A percentile compares a stretch with the other conserved stretches of the same genome.
Conservation (phyloP, 1,140 invertebrate genomes). For the Aphidius gifuensis region DNA sequence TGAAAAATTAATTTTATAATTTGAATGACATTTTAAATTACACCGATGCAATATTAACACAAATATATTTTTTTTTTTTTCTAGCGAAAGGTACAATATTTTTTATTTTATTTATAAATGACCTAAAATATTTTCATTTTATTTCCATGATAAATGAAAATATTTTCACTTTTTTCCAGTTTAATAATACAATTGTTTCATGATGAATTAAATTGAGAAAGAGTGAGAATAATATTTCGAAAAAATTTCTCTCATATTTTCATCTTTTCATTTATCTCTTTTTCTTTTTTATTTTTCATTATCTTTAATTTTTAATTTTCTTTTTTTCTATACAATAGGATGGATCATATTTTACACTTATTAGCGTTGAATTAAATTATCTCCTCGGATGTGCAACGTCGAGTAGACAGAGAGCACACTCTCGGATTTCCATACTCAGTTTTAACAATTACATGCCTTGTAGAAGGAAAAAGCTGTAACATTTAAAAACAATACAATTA, state of each 20-base stretch:
- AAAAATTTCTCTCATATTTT: background rate
- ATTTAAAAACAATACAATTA: slow-evolving; percentile 7
- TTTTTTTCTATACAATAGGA: slow-evolving; percentile 25
- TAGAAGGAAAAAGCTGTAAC: slow-evolving; percentile 26
- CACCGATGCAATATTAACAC: too few species aligned
- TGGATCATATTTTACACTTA: slow-evolving; percentile 28
- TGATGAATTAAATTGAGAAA: too few species aligned
- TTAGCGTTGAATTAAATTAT: slow-evolving; percentile 25
- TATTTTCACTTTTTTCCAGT: too few species aligned
- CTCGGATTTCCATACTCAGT: slow-evolving; percentile 23
- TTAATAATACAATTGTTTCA: too few species aligned
- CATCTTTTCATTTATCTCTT: background rate
- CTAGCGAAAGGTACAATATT: too few species aligned
- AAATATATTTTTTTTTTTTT: too few species aligned
- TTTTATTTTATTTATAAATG: too few species aligned
- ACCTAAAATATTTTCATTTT: too few species aligned
- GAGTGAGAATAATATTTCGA: too few species aligned
- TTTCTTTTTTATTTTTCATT: background rate
- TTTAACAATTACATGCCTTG: slow-evolving; percentile 27
- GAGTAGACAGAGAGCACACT: slow-evolving; percentile 19
- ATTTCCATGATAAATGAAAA: too few species aligned
- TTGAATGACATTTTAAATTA: too few species aligned
- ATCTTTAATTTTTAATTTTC: background rate
- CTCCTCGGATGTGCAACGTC: slow-evolving; percentile 23
- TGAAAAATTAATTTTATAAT: too few species aligned